A percentile compares a stretch with the other conserved stretches of the same genome.
These are phyloP conservation scores for Drosophila eohydei DNA, from an alignment of 2,888 invertebrate species.

Conservation along the genomic window DNA sequence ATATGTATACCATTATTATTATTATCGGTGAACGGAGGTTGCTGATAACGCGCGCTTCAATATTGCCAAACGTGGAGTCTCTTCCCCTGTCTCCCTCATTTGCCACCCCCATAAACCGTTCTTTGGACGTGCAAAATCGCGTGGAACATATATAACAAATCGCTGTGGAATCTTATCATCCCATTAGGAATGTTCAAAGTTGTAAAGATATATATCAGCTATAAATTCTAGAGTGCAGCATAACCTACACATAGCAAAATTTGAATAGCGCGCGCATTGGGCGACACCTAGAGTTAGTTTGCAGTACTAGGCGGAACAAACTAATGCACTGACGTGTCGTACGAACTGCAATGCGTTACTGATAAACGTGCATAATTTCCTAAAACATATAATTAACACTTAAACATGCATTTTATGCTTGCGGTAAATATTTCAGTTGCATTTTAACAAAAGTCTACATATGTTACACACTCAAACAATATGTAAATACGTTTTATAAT, in stretches of 20 bases:
- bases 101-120: constrained; percentile 1
- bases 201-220: constrained; percentile 41
- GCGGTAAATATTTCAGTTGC: neutral
- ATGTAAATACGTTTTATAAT: too few species aligned
- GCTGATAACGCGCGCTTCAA: constrained; percentile 56
- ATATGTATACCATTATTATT: constrained; percentile 50
- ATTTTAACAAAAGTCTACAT: neutral
- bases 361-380: neutral
- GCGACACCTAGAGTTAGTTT: constrained; percentile 33
- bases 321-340: constrained; percentile 5
- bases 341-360: neutral
- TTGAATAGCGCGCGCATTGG: constrained; percentile 30
- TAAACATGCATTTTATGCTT: neutral
- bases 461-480: neutral
- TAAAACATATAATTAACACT: neutral
- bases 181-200: constrained; percentile 62
- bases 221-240: constrained; percentile 22
- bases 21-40: constrained; percentile 54
- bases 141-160: constrained; percentile 15
- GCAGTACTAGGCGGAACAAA: neutral
- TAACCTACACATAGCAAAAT: neutral
- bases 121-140: constrained; percentile 28
- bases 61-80: constrained; percentile 39
- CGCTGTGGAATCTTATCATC: constrained; percentile 55
- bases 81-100: neutral